Evolutionary conservation across 1,140 invertebrate genomes (phyloP), one percentile per base, ranked within the genome.

Genomic region (Microplitis demolitor): DNA sequence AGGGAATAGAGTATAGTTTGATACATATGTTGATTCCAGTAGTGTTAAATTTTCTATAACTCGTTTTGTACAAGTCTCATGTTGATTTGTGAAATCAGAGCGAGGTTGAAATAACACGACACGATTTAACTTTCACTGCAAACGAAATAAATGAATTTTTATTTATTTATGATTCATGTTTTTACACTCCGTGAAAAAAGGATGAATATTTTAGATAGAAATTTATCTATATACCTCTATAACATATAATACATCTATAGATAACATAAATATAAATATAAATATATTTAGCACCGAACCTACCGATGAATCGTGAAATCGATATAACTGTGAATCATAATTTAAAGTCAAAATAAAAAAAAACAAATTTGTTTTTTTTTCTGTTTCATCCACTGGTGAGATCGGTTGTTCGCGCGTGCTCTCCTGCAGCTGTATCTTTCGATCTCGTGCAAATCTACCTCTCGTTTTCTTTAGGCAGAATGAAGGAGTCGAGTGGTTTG

Each of bases 321-420:
- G 73, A 58, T 77, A 80, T 45, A 45, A 79, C 78, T 76, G 78
- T 78, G 74, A 79, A 79, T 79, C 74, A 77, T 77, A 77, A 77
- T 79, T 75, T 60, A 73, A 76, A 51, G 68, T 53, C 53, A 60
- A 74, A 67, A 64, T 50, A 69, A 9, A 45, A 45, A 45, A 45
- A 45, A 39, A 39, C 6, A 45, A 45, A 45, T 45, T 16, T 45
- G 45, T 16, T 71, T 71, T 64, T 5, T 50, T 63, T 64, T 14
- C 6, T 64, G 34, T 64, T 35, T 45, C 13, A 9, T 61, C 9
- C 31, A n/a, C 14, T 35, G 31, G 60, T 35, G 34, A 62, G 60
- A 62, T 70, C 34, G 53, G 14, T 16, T 53, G 51, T 63, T 56
- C 70, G 24, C 58, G 70, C 35, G 73, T 37, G 56, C 37, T 68